Conservation (phyloP, 2,113 vertebrate genomes). For the Clinocottus analis region DNA sequence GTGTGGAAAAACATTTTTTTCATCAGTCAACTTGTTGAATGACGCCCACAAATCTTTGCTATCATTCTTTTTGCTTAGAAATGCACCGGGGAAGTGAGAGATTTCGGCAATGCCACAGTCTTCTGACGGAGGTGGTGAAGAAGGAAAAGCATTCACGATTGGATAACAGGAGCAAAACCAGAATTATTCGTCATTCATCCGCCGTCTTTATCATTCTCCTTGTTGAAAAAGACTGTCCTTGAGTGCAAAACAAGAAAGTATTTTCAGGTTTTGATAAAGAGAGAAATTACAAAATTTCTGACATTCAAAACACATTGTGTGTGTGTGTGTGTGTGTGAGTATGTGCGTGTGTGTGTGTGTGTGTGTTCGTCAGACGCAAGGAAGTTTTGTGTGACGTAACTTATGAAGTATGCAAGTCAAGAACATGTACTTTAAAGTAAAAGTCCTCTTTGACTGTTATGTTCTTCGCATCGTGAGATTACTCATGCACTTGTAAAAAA, state of each 20-base stretch:
- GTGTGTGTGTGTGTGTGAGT: background rate
- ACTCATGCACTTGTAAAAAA: background rate
- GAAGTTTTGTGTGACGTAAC: background rate
- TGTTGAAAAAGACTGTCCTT: background rate
- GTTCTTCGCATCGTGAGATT: background rate
- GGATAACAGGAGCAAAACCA: background rate
- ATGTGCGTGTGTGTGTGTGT: too few species aligned
- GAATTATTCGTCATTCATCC: background rate
- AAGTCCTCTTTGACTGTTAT: background rate
- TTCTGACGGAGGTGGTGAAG: background rate
- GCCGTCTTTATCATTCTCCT: background rate
- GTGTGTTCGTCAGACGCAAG: constrained; percentile 14
- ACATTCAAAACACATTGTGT: background rate
- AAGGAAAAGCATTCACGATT: background rate
- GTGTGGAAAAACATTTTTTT: background rate
- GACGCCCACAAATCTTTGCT: background rate
- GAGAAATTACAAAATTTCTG: background rate
- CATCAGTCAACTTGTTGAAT: constrained; percentile 4
- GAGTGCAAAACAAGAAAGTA: constrained; percentile 8
- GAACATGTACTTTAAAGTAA: background rate
- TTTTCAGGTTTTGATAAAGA: background rate
- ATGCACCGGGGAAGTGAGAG: background rate
- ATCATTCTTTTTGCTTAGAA: background rate
- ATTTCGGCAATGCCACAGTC: background rate
- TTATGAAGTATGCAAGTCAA: background rate